These are phyloP conservation scores for Silurus asotus DNA, from an alignment of 2,113 vertebrate genomes.

Conservation along the genomic window DNA sequence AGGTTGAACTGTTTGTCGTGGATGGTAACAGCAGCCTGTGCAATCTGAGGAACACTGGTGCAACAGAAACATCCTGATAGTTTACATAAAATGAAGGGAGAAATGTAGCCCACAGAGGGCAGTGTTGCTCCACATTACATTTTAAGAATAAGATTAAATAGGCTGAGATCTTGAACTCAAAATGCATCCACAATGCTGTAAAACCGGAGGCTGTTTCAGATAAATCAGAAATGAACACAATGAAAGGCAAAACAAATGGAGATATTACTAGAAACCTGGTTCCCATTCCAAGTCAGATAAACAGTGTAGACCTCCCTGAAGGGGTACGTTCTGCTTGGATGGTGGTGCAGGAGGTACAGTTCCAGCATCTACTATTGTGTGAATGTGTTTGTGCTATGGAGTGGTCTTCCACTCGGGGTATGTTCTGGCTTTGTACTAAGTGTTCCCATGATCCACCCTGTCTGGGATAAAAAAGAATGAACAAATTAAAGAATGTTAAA, in stretches of 20 bases:
- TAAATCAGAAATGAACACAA: neutral
- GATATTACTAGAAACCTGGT: conserved; percentile 5
- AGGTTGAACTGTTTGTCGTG: neutral
- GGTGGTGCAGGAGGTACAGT: neutral
- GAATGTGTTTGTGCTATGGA: too few species aligned
- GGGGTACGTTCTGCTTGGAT: neutral
- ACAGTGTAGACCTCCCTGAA: neutral
- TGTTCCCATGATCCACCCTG: neutral
- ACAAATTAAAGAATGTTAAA: neutral
- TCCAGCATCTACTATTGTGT: neutral
- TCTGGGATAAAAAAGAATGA: neutral
- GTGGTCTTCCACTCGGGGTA: neutral
- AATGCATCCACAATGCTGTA: neutral
- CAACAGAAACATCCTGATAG: neutral
- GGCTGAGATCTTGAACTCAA: neutral
- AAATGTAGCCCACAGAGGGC: conserved; percentile 41
- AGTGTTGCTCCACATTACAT: conserved; percentile 29
- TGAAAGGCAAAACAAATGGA: neutral
- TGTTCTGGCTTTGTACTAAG: neutral
- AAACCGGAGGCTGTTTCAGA: neutral
- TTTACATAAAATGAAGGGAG: neutral
- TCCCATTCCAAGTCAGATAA: neutral
- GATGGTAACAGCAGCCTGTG: neutral
- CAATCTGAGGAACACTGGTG: neutral
- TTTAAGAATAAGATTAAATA: neutral